Base-by-base conservation (phyloP, 2,888 invertebrate species). In the Metallyticus violacea region DNA sequence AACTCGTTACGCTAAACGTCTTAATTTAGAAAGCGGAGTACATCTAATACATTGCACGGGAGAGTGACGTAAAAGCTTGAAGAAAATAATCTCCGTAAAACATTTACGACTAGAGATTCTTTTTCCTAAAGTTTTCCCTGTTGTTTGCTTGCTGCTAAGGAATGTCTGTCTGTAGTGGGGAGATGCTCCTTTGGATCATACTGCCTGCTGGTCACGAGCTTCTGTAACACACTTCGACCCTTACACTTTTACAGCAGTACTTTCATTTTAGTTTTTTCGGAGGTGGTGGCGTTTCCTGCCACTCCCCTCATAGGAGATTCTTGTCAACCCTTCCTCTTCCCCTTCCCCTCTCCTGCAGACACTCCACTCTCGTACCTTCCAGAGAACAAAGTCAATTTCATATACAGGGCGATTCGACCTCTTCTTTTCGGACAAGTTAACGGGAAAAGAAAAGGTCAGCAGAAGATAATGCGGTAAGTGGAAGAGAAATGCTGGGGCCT, bases 161-260 rank as follows among this genome's bases (percentile, higher is more conserved):
- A 62, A 62, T 62, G 15, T 62, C 22, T 15, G 40, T 62, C 40
- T 15, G 40, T 62, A 40, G 40, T 15, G 40, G 40, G 40, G 7
- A 40, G 40, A 40, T 40, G 40, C 15, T 40, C 40, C 40, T 40
- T 40, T 40, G 40, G 40, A 62, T 62, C 40, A 62, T 80, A 80
- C 80, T 26, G 82, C 6, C 76, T 82, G 40, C 81, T 62, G 76
- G 82, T 82, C 82, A 82, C 82, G 82, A 82, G 40, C 76, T 82
- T 22, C 26, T 82, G 62, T 82, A 82, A 82, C 82, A 82, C 82
- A 81, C 81, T 29, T 40, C 22, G 62, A 26, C 76, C 29, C n/a
- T 26, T 22, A 62, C 40, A 62, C 40, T 62, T 62, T 62, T 62
- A 62, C 40, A 62, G 15, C 62, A 15, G 62, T 76, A 82, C 82